These are phyloP conservation scores for Metellina segmentata DNA, from an alignment of 2,888 invertebrate genomes.

Conservation along the genomic window DNA sequence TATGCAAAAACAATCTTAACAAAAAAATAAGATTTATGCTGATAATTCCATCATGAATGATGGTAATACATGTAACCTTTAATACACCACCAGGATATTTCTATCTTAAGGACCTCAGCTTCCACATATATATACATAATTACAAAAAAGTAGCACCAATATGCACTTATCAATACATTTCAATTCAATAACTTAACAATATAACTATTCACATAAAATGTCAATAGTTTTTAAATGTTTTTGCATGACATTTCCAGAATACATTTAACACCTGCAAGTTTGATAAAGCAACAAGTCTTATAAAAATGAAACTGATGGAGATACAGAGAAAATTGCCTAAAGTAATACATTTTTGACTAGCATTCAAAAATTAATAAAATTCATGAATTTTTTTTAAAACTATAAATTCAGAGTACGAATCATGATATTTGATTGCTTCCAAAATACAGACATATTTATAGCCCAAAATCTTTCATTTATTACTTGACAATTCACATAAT, in stretches of 20 bases:
- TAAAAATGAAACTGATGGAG: background rate
- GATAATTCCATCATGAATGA: too few species aligned
- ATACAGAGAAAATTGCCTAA: background rate
- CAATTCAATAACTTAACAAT: background rate
- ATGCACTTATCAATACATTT: background rate
- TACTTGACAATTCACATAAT: too few species aligned
- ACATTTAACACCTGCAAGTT: background rate
- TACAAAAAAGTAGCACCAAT: background rate
- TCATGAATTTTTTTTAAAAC: background rate
- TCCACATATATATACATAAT: background rate
- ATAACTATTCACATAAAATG: background rate
- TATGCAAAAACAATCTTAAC: background rate
- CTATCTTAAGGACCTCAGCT: too few species aligned
- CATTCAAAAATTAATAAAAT: background rate
- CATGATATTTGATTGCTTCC: too few species aligned
- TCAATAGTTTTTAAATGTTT: background rate
- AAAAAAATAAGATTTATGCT: background rate
- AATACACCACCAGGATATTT: too few species aligned
- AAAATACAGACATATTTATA: too few species aligned
- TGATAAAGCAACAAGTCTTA: background rate
- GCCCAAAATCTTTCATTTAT: too few species aligned
- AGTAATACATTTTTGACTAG: background rate
- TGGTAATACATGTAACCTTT: too few species aligned
- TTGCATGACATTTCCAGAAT: background rate
- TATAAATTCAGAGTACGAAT: too few species aligned